phyloP scores from a whole-genome alignment of 2,113 vertebrate species.

The Trochalopteron elliotii region DNA sequence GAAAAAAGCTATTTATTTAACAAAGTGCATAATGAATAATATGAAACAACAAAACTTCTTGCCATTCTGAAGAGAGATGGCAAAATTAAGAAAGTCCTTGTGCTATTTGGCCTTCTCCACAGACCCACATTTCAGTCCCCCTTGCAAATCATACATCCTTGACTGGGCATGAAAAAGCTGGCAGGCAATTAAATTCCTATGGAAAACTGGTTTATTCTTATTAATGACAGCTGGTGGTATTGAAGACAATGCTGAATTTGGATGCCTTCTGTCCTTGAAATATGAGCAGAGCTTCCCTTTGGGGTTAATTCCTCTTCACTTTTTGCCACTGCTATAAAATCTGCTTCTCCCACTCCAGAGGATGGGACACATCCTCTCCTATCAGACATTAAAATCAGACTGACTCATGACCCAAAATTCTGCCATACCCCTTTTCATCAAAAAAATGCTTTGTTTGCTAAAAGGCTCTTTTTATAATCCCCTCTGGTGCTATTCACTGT shows the following conservation, averaged over 20 bases:
- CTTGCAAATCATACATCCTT: no score
- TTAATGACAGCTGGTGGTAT: not conserved
- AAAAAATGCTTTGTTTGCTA: not conserved
- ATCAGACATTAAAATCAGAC: not conserved
- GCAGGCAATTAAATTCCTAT: not conserved
- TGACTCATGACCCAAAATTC: not conserved
- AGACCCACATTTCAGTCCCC: rapidly evolving
- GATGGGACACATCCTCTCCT: not conserved
- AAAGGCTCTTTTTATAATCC: not conserved
- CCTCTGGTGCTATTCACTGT: not conserved
- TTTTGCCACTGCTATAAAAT: not conserved
- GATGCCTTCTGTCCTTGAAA: not conserved
- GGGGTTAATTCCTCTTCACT: not conserved
- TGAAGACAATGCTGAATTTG: not conserved
- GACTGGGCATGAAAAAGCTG: not conserved
- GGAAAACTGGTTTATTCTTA: not conserved
- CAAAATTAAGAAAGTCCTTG: not conserved
- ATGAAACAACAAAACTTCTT: not conserved
- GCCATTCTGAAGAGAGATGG: not conserved
- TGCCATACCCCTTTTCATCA: not conserved
- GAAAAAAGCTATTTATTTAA: not conserved
- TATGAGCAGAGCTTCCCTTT: not conserved
- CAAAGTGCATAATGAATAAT: not conserved
- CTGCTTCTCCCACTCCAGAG: not conserved
- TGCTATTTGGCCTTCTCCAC: not conserved